phyloP scores from a whole-genome alignment of 2,888 invertebrate species.

The Microctonus aethiopoides region DNA sequence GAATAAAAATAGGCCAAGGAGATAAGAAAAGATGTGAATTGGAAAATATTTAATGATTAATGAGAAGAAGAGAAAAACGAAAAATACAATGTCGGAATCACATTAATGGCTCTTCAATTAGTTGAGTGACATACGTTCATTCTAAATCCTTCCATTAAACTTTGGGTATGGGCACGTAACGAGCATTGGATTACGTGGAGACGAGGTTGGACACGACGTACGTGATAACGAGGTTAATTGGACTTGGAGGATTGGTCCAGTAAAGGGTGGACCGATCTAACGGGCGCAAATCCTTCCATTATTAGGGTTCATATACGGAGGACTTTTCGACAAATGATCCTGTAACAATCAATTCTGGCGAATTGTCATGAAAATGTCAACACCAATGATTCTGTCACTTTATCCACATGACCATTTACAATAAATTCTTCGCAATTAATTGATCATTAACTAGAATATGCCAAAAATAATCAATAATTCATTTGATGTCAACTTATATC shows the following conservation, averaged over 20 bases:
- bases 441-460: not conserved
- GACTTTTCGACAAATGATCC: conserved; percentile 1
- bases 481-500: not conserved
- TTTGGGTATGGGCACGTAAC: conserved; percentile 36
- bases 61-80: not conserved
- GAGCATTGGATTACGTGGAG: conserved; percentile 44
- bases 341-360: not conserved
- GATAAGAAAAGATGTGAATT: not conserved
- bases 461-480: not conserved
- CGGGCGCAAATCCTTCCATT: conserved; percentile 33
- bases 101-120: conserved; percentile 33
- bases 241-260: conserved; percentile 30
- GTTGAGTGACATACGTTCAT: conserved; percentile 25
- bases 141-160: conserved; percentile 36
- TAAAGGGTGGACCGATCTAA: conserved; percentile 4
- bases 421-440: not conserved
- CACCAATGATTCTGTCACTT: not conserved
- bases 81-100: not conserved
- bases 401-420: not conserved
- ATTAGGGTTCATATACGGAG: not conserved
- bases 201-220: conserved; percentile 37
- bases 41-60: not conserved
- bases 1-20: not conserved
- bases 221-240: conserved; percentile 47
- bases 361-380: not conserved